A percentile compares a stretch with the other conserved stretches of the same genome.
These are phyloP conservation scores for Sycophila sp. DNA, from an alignment of 1,140 invertebrate genomes.

Conservation along the genomic window DNA sequence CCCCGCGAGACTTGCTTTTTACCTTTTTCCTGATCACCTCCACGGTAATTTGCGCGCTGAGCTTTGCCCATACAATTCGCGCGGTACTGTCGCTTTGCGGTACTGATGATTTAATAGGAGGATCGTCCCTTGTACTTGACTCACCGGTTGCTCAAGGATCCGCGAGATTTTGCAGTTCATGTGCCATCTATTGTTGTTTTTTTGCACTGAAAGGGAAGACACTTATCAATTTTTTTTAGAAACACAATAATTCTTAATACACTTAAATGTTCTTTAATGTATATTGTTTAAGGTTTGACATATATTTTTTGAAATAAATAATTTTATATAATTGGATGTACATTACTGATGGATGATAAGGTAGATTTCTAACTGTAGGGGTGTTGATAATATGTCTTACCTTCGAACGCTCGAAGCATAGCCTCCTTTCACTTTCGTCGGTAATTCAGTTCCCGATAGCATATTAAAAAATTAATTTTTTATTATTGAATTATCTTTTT, in stretches of 20 bases:
- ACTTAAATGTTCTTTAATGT: not conserved
- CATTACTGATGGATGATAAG: too few relatives aligned
- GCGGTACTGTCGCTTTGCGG: not conserved
- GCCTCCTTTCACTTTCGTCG: not conserved
- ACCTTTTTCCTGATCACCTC: slow-evolving; percentile 7
- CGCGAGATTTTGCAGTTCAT: not conserved
- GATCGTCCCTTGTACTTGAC: not conserved
- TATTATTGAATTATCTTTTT: not conserved
- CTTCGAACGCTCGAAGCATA: too few relatives aligned
- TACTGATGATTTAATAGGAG: not conserved
- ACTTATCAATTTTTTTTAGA: not conserved
- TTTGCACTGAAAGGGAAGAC: not conserved
- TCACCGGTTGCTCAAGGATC: not conserved
- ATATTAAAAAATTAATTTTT: not conserved
- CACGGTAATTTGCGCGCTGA: not conserved
- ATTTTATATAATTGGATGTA: too few relatives aligned
- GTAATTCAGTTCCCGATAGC: not conserved
- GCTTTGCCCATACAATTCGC: too few relatives aligned
- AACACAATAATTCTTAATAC: not conserved
- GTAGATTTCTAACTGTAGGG: too few relatives aligned
- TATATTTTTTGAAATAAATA: too few relatives aligned
- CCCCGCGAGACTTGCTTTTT: not conserved
- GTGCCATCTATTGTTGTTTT: not conserved
- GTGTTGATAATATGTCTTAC: too few relatives aligned
- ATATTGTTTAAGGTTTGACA: too few relatives aligned